Evolutionary conservation across 2,113 vertebrate species (phyloP).

Genomic region (Grammomys surdaster): DNA sequence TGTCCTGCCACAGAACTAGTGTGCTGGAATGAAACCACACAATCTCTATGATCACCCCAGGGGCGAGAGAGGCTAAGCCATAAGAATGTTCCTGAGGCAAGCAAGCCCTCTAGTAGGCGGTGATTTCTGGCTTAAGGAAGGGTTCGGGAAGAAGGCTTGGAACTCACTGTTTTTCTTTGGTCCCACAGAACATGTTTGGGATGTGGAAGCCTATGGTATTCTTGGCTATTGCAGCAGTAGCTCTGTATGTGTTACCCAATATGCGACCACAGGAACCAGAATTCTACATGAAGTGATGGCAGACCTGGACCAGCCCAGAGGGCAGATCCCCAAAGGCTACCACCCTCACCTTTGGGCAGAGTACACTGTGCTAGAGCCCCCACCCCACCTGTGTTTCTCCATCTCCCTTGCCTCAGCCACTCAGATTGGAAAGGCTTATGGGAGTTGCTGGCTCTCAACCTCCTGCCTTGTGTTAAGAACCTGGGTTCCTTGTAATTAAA

Average conservation of each 20-base stretch:
- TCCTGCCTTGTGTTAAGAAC: conserved; percentile 75
- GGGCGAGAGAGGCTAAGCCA: neutral
- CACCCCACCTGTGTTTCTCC: conserved; percentile 8
- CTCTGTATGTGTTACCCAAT: conserved; percentile 82
- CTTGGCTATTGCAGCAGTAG: conserved; percentile 83
- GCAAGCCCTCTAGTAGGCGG: conserved; percentile 24
- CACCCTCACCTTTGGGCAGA: conserved; percentile 69
- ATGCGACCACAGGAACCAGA: conserved; percentile 78
- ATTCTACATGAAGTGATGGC: conserved; percentile 77
- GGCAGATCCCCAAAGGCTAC: conserved; percentile 52
- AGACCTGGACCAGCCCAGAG: conserved; percentile 55
- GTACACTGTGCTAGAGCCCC: conserved; percentile 67
- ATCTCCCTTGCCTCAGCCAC: conserved; percentile 61
- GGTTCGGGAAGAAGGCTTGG: neutral
- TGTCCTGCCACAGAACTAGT: neutral
- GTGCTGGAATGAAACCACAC: neutral
- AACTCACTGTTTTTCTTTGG: conserved; percentile 75
- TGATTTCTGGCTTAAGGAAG: conserved; percentile 43
- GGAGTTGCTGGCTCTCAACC: conserved; percentile 51
- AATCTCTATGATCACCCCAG: neutral
- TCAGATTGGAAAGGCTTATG: conserved; percentile 59
- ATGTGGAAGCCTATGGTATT: conserved; percentile 83
- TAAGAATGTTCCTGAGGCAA: neutral
- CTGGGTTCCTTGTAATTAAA: conserved; percentile 82
- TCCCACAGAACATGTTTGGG: conserved; percentile 83